Evolutionary conservation across 2,797 vertebrate genomes (phyloP).

Genomic region (Hyperoplus immaculatus): DNA sequence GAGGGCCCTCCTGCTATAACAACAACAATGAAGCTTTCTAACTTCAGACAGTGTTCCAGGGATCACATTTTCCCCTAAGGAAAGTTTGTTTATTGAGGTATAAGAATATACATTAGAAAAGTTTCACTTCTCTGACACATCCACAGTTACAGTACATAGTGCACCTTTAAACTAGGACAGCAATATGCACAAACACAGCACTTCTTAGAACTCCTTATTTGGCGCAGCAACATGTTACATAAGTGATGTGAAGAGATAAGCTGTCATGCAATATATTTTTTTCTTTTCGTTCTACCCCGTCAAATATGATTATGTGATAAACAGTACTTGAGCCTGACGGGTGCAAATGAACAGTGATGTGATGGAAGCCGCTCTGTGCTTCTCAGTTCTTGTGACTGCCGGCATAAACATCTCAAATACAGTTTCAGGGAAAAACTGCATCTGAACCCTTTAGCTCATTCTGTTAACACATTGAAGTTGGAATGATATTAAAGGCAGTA

Average conservation of each 20-base stretch:
- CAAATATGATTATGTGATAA: conserved; percentile 1
- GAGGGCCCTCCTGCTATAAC: too few species aligned
- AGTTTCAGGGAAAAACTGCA: background rate
- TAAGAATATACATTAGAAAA: too few species aligned
- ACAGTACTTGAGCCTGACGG: background rate
- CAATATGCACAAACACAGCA: background rate
- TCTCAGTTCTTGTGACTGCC: background rate
- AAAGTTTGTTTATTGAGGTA: too few species aligned
- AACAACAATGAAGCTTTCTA: too few species aligned
- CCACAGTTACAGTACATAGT: too few species aligned
- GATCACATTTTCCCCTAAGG: too few species aligned
- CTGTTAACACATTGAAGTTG: background rate
- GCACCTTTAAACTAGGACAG: too few species aligned
- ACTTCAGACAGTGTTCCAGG: too few species aligned
- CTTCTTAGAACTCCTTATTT: too few species aligned
- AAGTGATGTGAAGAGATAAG: background rate
- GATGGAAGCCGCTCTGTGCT: background rate
- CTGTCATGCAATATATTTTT: background rate
- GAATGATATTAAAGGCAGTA: background rate
- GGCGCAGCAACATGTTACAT: background rate
- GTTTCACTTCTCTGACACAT: too few species aligned
- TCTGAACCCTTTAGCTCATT: background rate
- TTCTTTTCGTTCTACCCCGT: background rate
- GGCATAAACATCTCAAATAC: conserved; percentile 15
- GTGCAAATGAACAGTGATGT: conserved; percentile 16